These are phyloP conservation scores for Serilophus lunatus DNA, from an alignment of 2,113 vertebrate species.

Conservation along the genomic window DNA sequence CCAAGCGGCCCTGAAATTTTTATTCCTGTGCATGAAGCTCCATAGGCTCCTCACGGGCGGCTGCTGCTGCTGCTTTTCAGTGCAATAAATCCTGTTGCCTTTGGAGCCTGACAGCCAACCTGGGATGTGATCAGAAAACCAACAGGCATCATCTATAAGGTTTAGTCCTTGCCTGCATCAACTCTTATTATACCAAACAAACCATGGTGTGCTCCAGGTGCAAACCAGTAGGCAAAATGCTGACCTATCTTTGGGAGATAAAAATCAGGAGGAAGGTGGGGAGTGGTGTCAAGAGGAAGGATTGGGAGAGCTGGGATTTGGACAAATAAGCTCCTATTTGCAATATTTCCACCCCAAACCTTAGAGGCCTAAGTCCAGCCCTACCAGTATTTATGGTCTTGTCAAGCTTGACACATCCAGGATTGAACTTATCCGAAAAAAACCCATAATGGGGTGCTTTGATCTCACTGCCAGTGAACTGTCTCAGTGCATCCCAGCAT, in stretches of 20 bases:
- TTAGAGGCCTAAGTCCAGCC: neutral
- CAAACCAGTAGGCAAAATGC: neutral
- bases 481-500: fast-evolving
- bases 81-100: constrained; percentile 70
- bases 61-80: constrained; percentile 41
- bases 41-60: constrained; percentile 46
- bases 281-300: neutral
- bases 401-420: neutral
- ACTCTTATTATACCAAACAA: neutral
- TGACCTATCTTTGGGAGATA: neutral
- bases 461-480: neutral
- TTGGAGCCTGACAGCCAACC: constrained; percentile 65
- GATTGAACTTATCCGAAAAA: neutral
- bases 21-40: constrained; percentile 49
- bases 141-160: constrained; percentile 34
- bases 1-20: constrained; percentile 56
- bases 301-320: neutral
- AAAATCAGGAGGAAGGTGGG: neutral
- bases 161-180: constrained; percentile 16
- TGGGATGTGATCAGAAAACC: constrained; percentile 70
- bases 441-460: neutral
- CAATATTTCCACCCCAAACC: neutral
- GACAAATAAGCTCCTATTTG: neutral
- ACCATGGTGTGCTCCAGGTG: neutral
- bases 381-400: neutral